phyloP scores from a whole-genome alignment of 2,888 invertebrate genomes.

The Cinara cedri region DNA sequence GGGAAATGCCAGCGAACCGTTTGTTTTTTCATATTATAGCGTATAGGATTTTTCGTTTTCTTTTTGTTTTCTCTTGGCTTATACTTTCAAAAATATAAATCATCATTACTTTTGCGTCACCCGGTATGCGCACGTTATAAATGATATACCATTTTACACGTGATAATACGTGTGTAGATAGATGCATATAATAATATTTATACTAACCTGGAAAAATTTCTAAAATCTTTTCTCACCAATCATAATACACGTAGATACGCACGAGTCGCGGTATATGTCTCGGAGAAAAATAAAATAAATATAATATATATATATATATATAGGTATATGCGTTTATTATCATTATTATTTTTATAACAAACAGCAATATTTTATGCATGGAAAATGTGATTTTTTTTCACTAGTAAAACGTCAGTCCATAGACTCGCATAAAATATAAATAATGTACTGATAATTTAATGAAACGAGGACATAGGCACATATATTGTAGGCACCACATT shows the following conservation, averaged over 20 bases:
- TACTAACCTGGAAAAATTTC: slow-evolving; percentile 47
- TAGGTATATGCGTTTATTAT: too few species aligned
- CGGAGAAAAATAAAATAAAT: background rate
- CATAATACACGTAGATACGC: background rate
- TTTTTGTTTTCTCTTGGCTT: slow-evolving; percentile 14
- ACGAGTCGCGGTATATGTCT: background rate
- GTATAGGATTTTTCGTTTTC: slow-evolving; percentile 27
- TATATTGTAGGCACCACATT: too few species aligned
- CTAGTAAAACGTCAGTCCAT: slow-evolving; percentile 25
- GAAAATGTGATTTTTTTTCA: slow-evolving; percentile 35
- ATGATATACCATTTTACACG: slow-evolving; percentile 28
- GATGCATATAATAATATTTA: too few species aligned
- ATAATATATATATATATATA: too few species aligned
- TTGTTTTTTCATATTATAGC: slow-evolving; percentile 36
- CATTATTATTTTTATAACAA: background rate
- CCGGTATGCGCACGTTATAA: slow-evolving; percentile 21
- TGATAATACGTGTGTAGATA: slow-evolving; percentile 4
- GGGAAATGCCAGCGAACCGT: slow-evolving; percentile 20
- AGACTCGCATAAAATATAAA: background rate
- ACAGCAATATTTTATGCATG: slow-evolving; percentile 21
- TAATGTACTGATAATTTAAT: too few species aligned
- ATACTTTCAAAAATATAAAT: slow-evolving; percentile 33
- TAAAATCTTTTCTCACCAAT: slow-evolving; percentile 49
- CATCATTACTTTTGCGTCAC: slow-evolving; percentile 51
- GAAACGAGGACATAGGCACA: too few species aligned